Base-by-base conservation (phyloP, 2,113 vertebrate genomes). In the Xenopus laevis region DNA sequence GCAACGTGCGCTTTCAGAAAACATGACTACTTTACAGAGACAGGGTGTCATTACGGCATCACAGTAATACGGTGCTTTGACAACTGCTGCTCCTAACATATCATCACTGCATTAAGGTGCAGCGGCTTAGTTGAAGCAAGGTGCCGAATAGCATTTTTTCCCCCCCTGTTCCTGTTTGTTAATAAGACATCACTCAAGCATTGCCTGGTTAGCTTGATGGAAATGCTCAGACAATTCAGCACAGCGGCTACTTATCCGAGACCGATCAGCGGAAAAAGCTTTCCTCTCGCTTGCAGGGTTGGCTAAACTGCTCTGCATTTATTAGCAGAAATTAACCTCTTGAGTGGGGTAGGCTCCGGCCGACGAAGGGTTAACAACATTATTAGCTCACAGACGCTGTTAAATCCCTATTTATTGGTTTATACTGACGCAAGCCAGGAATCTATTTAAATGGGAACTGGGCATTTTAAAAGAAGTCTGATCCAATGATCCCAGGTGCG, bases 31-130 rank as follows among this genome's bases (percentile, higher is more conserved):
- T 93, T 91, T 90, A 84, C 81, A 83, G 87, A 92, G 95, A 96
- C 94, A 96, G 94, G 94, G 93, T 96, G 95, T 94, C 94, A 97
- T 98, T 95, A 96, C 82, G 90, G 89, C 84, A 87, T 92, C 90
- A 91, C 90, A 86, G 90, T 94, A 94, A 95, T 94, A 92, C 91
- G 88, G 88, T 92, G 91, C 88, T 89, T 93, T 92, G 94, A 96
- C 95, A 98, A 93, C 94, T 91, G 87, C 90, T 81, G 90, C 83
- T 83, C 86, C 92, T 93, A 98, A 95, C 94, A 89, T 97, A 90
- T 93, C 95, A 98, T 99, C 95, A 98, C 93, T 91, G 90, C 92
- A 96, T 97, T 97, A 98, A 93, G 93, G 91, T 91, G 89, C 90
- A 89, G 87, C 80, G 84, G 87, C 86, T 88, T 89, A 86, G 86